Evolutionary conservation across 2,888 invertebrate species (phyloP).

Genomic region (Tachina fera): DNA sequence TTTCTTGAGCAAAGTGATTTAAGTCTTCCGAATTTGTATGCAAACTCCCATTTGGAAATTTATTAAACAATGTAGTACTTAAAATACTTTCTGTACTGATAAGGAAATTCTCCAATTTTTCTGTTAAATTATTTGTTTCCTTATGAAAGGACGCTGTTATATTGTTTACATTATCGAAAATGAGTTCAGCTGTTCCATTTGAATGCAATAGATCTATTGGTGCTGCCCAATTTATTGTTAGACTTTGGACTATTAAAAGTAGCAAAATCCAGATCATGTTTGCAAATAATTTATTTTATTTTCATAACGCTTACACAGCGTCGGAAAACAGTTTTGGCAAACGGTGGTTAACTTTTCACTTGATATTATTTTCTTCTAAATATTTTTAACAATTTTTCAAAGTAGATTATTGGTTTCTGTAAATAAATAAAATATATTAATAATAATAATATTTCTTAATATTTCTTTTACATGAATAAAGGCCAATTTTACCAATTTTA

Average conservation of each 20-base stretch:
- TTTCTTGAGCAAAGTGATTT: too few relatives aligned
- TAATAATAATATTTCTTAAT: too few relatives aligned
- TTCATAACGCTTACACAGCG: neutral
- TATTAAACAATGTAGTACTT: too few relatives aligned
- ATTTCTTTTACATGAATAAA: too few relatives aligned
- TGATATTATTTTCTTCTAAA: too few relatives aligned
- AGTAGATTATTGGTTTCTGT: too few relatives aligned
- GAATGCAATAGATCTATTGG: constrained; percentile 36
- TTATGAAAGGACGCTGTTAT: neutral
- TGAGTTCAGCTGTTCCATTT: neutral
- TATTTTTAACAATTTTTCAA: too few relatives aligned
- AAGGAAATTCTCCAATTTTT: neutral
- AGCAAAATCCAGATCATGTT: constrained; percentile 48
- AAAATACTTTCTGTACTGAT: neutral
- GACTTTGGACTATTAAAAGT: constrained; percentile 29
- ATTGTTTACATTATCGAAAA: neutral
- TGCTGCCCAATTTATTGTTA: constrained; percentile 9
- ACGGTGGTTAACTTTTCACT: neutral
- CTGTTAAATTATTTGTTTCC: neutral
- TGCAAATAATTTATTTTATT: constrained; percentile 6
- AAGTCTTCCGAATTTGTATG: neutral
- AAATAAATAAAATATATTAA: too few relatives aligned
- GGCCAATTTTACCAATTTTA: too few relatives aligned
- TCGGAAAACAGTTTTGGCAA: neutral
- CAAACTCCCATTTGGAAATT: neutral